phyloP scores from a whole-genome alignment of 2,797 vertebrate genomes.

The Pelodytes ibericus region DNA sequence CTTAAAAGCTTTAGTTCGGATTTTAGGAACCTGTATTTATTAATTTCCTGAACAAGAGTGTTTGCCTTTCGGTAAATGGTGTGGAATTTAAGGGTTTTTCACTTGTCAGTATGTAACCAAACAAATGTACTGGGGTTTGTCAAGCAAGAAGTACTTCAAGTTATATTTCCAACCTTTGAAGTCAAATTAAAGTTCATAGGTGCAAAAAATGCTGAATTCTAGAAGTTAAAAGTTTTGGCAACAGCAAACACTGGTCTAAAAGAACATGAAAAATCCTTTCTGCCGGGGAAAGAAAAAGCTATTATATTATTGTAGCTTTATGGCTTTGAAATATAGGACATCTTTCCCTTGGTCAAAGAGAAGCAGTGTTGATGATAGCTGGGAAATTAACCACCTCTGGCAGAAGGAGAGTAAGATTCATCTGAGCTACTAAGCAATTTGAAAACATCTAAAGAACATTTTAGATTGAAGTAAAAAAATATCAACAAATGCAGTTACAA shows the following conservation, averaged over 20 bases:
- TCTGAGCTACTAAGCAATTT: slow-evolving; percentile 55
- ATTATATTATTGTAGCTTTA: slow-evolving; percentile 58
- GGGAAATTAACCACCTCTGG: slow-evolving; percentile 39
- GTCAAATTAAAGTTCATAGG: slow-evolving; percentile 42
- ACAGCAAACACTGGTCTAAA: slow-evolving; percentile 26
- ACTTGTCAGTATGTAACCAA: slow-evolving; percentile 25
- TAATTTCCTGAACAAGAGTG: slow-evolving; percentile 33
- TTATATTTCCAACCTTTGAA: slow-evolving; percentile 32
- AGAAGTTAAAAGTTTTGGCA: slow-evolving; percentile 52
- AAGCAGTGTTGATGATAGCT: slow-evolving; percentile 27
- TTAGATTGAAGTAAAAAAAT: slow-evolving; percentile 58
- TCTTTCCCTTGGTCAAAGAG: slow-evolving; percentile 12
- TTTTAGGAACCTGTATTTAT: slow-evolving; percentile 18
- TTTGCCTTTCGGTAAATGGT: slow-evolving; percentile 23
- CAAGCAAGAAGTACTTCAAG: neutral
- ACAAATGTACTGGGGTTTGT: slow-evolving; percentile 39
- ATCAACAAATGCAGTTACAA: slow-evolving; percentile 57
- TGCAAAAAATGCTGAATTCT: slow-evolving; percentile 37
- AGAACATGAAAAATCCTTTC: slow-evolving; percentile 54
- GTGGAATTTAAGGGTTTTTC: slow-evolving; percentile 36
- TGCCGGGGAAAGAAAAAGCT: slow-evolving; percentile 54
- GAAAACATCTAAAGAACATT: slow-evolving; percentile 56
- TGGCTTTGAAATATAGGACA: slow-evolving; percentile 51
- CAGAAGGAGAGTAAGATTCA: slow-evolving; percentile 41
- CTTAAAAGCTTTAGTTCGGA: no score